Evolutionary conservation across 2,113 vertebrate genomes (phyloP).

Genomic region (Pterocles orientalis): DNA sequence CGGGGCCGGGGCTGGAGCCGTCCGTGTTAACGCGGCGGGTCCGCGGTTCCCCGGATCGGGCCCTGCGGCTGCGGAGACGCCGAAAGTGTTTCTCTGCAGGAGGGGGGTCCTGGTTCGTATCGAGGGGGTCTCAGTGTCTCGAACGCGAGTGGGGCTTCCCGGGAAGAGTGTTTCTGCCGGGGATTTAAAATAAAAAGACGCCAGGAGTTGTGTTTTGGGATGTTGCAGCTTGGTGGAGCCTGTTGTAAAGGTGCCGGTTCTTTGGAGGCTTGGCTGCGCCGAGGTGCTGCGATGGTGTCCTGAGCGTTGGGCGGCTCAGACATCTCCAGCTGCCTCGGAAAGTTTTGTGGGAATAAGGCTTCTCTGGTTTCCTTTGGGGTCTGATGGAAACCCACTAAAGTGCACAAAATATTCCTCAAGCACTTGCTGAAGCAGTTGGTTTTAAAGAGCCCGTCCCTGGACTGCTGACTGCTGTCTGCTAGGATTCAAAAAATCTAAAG

Average conservation of each 20-base stretch:
- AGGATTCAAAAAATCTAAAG: not conserved
- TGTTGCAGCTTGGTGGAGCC: not conserved
- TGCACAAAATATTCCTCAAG: not conserved
- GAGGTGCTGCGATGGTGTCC: not conserved
- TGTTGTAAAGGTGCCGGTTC: not conserved
- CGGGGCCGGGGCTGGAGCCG: no score
- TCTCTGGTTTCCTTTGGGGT: not conserved
- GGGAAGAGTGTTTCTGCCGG: not conserved
- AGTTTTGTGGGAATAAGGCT: not conserved
- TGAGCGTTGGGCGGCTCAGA: not conserved
- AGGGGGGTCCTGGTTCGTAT: not conserved
- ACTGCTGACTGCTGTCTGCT: not conserved
- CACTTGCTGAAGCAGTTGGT: fast-evolving
- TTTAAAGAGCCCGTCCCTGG: not conserved
- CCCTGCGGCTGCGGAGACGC: not conserved
- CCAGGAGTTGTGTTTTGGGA: not conserved
- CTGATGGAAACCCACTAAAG: not conserved
- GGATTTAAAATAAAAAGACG: not conserved
- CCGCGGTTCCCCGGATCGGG: not conserved
- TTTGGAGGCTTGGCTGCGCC: not conserved
- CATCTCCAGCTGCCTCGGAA: not conserved
- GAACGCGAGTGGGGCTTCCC: not conserved
- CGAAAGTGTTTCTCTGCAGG: not conserved
- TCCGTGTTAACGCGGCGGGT: not conserved
- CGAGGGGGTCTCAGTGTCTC: not conserved